Evolutionary conservation across 92 coral and sea anemone genomes (phyloP), one percentile per base, ranked within the genome.

Genomic region (Paragorgia papillata): DNA sequence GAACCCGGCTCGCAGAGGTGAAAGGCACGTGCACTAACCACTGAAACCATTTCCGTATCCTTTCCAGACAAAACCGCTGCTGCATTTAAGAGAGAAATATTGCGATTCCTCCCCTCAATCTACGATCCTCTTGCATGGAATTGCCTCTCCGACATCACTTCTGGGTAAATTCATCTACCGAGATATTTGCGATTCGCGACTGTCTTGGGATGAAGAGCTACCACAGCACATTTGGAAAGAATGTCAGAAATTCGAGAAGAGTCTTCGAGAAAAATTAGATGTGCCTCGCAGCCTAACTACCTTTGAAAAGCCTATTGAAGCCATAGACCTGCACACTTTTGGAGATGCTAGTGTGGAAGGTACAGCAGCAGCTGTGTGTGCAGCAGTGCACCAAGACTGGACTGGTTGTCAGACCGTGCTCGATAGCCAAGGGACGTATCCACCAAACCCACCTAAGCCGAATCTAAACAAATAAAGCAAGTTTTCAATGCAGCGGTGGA

Each of bases 331-430:
- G 18, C 89, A 80, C 66, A 68, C 31, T 25, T 85, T 85, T 32
- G 79, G 85, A 9, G 89, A 85, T 29, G 57, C 85, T 3, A 63
- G 82, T 32, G 79, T 61, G 29, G 48, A 27, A 9, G 68, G 85
- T 46, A 65, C 79, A 60, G 74, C 79, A 31, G 85, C 89, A 7
- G 89, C 79, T 30, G 84, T 54, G 25, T 74, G 80, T 66, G 85
- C 85, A 56, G 85, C 80, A 7, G 85, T 73, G 10, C 70, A 73
- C n/a, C 88, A 85, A 80, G 76, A 75, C 4, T 71, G 79, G 25
- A 82, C 79, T 13, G 31, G 40, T 13, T 51, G 12, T 49, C 79
- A 81, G 41, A 83, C 75, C 14, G 49, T 81, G 73, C 86, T 12
- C 71, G 85, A 19, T 35, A 71, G 56, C 77, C 82, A 9, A 84